Base-by-base conservation (phyloP, 1,140 invertebrate species). In the Drosophila sp. region DNA sequence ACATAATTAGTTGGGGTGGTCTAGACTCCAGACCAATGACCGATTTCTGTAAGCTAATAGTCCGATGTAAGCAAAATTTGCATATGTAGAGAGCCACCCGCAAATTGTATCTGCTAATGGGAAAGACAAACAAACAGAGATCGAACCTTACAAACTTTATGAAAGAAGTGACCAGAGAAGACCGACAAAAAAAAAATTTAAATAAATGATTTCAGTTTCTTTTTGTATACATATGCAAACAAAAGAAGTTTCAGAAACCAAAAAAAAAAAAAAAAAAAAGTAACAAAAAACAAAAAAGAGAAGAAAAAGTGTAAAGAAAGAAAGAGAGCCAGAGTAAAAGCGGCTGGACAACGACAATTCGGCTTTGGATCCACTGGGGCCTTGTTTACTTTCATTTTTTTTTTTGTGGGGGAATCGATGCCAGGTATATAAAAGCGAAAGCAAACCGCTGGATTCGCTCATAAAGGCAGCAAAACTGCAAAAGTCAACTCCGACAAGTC, bases 161-260 rank as follows among this genome's bases (percentile, higher is more conserved):
- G 83, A 87, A 87, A 87, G 79, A 86, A 86, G 70, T 67, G 57
- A 69, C 66, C 79, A 89, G 76, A 76, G 79, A 79, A 62, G 41
- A 56, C 25, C 60, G 38, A 30, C 40, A 33, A 67, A 32, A 65
- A 30, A 30, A 77, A 81, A 80, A 83, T 89, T 87, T 87, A 67
- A 87, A 87, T 87, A 87, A 83, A 83, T 75, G 80, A 87, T 83
- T 87, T 87, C 80, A 71, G 84, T 89, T 89, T 89, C 84, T 89
- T 87, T 89, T 70, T 58, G 38, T 47, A 30, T 40, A 25, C 30
- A 60, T 57, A 29, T 62, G 38, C 11, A 58, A 40, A 60, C 55
- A 32, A 54, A 32, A 47, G 60, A 23, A 23, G 55, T 41, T 35
- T 66, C 56, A 44, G 60, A 76, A 44, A 38, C 11, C 62, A 61